These are phyloP conservation scores for Cantharis flavilabris DNA, from an alignment of 2,888 invertebrate genomes.

Conservation along the genomic window DNA sequence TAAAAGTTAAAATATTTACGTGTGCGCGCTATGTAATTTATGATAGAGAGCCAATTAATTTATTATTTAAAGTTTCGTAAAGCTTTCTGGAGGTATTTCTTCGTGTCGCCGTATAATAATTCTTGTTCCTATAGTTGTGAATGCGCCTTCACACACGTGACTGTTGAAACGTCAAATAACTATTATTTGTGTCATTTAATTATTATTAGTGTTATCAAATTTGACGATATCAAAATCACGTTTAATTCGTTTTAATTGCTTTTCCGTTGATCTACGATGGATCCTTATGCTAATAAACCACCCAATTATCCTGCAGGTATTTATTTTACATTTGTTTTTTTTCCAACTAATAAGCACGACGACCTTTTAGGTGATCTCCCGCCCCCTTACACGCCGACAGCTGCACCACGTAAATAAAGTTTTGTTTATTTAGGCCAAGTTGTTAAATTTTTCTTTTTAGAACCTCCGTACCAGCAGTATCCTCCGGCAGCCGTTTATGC, in stretches of 20 bases:
- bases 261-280: neutral
- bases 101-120: neutral
- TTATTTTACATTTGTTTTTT: neutral
- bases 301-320: neutral
- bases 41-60: no score
- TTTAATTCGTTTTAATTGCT: neutral
- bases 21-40: neutral
- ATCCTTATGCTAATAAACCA: conserved; percentile 7
- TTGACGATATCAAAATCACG: neutral
- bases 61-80: no score
- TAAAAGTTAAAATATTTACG: neutral
- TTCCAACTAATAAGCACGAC: neutral
- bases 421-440: neutral
- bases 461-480: conserved; percentile 13
- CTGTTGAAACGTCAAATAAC: neutral
- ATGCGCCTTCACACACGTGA: neutral
- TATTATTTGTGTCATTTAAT: neutral
- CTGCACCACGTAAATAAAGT: conserved; percentile 5
- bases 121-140: neutral
- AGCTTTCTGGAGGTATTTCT: neutral
- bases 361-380: conserved; percentile 18
- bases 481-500: conserved; percentile 19
- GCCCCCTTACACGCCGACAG: conserved; percentile 25
- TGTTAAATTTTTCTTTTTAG: neutral
- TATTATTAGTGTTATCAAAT: neutral